Conservation (phyloP, 2,113 vertebrate species). For the Vidua macroura region DNA sequence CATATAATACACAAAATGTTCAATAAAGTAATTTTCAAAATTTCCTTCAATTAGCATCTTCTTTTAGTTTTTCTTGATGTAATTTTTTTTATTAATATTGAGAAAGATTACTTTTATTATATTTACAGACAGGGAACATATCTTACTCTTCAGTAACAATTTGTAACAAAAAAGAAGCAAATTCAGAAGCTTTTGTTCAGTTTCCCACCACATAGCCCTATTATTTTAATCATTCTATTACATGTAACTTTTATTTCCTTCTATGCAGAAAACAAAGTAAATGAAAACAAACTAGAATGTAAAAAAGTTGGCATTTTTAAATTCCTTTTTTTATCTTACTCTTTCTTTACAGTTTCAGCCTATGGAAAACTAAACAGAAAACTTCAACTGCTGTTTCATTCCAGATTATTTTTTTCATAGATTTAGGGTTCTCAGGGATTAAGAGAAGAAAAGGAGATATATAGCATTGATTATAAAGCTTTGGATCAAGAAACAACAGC, state of each 20-base stretch:
- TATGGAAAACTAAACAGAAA: neutral
- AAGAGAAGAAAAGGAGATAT: neutral
- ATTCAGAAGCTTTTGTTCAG: neutral
- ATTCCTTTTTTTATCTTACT: neutral
- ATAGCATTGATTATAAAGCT: neutral
- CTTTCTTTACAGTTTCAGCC: neutral
- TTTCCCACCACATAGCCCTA: neutral
- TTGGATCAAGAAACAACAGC: neutral
- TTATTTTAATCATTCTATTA: neutral
- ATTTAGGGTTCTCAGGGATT: neutral
- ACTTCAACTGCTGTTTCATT: neutral
- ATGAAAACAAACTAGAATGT: neutral
- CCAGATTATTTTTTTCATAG: neutral
- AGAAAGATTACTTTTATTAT: neutral
- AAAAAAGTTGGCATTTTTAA: neutral
- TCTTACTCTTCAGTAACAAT: neutral
- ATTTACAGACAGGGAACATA: neutral
- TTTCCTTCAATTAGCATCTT: neutral
- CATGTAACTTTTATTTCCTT: neutral
- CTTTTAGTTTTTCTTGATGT: neutral
- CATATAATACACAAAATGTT: neutral
- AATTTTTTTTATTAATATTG: neutral
- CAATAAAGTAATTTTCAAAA: neutral
- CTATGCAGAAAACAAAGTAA: neutral
- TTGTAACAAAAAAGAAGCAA: neutral